Base-by-base conservation (phyloP, 2,113 vertebrate species). In the Dicerorhinus sumatrensis region DNA sequence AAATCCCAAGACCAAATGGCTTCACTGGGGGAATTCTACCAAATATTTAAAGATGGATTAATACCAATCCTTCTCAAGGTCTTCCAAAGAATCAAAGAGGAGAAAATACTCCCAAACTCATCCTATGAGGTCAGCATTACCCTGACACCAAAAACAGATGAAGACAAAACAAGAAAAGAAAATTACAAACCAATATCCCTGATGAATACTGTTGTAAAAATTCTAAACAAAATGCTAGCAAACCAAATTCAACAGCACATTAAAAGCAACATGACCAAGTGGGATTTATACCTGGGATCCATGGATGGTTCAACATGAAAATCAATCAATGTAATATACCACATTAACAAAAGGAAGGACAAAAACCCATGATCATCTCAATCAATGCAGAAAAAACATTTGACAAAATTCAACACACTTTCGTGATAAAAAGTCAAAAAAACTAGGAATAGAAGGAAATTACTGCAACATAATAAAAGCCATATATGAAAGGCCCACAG, bases 21-120 rank as follows among this genome's bases (percentile, higher is more conserved):
- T 72, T 95, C 54, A 85, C 16, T 48, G 23, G 54, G 46, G 14
- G 42, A 87, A 73, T 95, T 87, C 42, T 92, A 92, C 82, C 58
- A 72, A 92, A 73, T 58, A 87, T 87, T 86, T 63, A 70, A 86
- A 72, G 23, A 81, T 80, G 0, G 48, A 69, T 72, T 92, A 81
- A 72, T 9, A 92, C 11, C 73, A 92, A 56, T 65, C 7, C 36
- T 42, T 42, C 42, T 42, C 42, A 42, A 42, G 42, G 42, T 42
- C 42, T 42, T 42, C 42, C 42, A 42, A 42, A 42, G 42, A 42
- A 42, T 42, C 42, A 42, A 39, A 39, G 42, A 42, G 42, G 42
- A 42, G 4, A 42, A 42, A 42, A 42, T 42, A 42, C 42, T 42
- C 42, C 42, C 42, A 42, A 42, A 42, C 42, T 42, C 42, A 42